Percentiles rank a stretch among this genome's conserved stretches.
Conservation (phyloP, 2,797 vertebrate genomes). For the Jordanella pulchra region DNA sequence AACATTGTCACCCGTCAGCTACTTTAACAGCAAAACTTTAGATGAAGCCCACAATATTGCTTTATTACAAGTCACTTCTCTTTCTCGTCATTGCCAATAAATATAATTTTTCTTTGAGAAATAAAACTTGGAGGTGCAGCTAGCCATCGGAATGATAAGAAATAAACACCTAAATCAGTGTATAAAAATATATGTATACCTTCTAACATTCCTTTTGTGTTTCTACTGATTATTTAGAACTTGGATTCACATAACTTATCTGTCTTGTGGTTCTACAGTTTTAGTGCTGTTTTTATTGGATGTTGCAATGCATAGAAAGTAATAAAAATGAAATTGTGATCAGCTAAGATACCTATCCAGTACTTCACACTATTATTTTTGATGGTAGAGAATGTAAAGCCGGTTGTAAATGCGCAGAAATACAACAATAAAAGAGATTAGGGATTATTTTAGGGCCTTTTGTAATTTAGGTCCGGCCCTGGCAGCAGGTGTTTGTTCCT, state of each 20-base stretch:
- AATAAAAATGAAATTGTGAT: no score
- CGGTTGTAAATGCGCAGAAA: not conserved
- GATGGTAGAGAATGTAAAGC: not conserved
- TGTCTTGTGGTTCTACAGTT: not conserved
- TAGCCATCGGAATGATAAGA: not conserved
- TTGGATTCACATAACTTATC: not conserved
- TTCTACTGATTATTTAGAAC: no score
- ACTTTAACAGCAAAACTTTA: not conserved
- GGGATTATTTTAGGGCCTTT: not conserved
- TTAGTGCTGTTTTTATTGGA: not conserved
- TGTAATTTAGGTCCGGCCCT: slow-evolving; percentile 3
- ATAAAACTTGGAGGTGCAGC: not conserved
- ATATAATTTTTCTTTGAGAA: not conserved
- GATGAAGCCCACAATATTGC: not conserved
- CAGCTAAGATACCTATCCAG: no score
- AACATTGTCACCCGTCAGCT: not conserved
- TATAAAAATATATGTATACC: not conserved
- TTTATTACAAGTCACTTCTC: not conserved
- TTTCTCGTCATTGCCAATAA: not conserved
- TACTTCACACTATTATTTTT: no score
- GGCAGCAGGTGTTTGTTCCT: slow-evolving; percentile 57
- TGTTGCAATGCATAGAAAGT: not conserved
- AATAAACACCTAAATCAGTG: not conserved
- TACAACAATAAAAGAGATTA: not conserved
- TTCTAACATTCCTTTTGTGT: no score